Evolutionary conservation across 2,113 vertebrate genomes (phyloP).

Genomic region (Pedetes capensis): DNA sequence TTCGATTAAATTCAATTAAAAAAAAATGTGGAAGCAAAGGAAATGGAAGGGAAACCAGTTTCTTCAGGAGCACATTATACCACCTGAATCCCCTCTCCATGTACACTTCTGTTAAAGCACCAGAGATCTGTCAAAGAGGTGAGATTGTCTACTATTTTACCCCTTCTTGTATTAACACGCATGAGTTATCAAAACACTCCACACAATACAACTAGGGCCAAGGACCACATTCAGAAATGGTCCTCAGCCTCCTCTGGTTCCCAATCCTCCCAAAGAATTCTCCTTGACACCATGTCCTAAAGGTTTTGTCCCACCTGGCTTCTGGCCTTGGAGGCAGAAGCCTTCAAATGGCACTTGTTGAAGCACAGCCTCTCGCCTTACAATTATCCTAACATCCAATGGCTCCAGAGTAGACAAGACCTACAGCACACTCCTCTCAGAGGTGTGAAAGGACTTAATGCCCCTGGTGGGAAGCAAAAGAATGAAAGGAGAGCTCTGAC

Average conservation of each 20-base stretch:
- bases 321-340: not conserved
- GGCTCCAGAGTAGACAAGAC: not conserved
- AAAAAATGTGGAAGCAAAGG: constrained; percentile 14
- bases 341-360: not conserved
- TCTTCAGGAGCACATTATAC: not conserved
- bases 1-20: constrained; percentile 37
- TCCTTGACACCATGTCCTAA: not conserved
- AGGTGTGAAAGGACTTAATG: not conserved
- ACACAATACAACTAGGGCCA: not conserved
- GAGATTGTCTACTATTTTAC: not conserved
- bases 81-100: not conserved
- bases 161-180: not conserved
- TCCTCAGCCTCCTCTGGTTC: too few species aligned
- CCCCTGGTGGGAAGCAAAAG: not conserved
- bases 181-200: constrained; percentile 23
- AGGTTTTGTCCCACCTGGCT: not conserved
- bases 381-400: not conserved
- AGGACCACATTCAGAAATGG: not conserved
- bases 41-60: not conserved
- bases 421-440: not conserved
- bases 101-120: not conserved
- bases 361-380: not conserved
- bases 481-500: not conserved
- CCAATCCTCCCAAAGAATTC: not conserved
- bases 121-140: not conserved